A percentile compares a stretch with the other conserved stretches of the same genome.
Conservation (phyloP, 2,888 invertebrate species). For the Temnothorax rugatulus region DNA sequence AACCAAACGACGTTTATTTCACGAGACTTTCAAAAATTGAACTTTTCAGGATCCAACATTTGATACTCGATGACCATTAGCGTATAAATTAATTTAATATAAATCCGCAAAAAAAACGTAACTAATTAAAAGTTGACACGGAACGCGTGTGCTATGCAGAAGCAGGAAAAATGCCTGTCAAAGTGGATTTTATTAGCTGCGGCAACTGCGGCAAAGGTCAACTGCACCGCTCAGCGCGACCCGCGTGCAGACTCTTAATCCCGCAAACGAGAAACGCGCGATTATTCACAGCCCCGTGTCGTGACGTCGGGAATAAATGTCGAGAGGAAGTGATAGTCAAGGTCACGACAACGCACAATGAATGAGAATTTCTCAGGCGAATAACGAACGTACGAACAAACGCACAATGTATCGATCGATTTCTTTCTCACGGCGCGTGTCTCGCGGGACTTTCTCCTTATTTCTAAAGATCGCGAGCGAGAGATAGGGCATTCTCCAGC, state of each 20-base stretch:
- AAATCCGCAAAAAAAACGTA: neutral
- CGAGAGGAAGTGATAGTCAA: conserved; percentile 51
- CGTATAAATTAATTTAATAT: conserved; percentile 4
- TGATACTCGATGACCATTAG: neutral
- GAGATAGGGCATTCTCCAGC: conserved; percentile 8
- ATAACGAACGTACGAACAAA: conserved; percentile 40
- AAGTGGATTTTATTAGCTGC: conserved; percentile 9
- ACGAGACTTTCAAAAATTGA: neutral
- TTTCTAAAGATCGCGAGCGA: conserved; percentile 40
- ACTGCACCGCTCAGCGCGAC: neutral
- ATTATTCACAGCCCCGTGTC: neutral
- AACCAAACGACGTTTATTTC: neutral
- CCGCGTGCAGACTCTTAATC: neutral
- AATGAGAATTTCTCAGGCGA: conserved; percentile 66
- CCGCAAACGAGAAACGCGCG: conserved; percentile 22
- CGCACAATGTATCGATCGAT: conserved; percentile 65
- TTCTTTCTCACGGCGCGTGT: conserved; percentile 62
- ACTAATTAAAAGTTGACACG: neutral
- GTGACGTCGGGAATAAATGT: conserved; percentile 40
- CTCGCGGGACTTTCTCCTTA: conserved; percentile 65
- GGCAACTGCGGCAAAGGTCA: conserved; percentile 11
- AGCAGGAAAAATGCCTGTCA: neutral
- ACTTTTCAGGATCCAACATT: neutral
- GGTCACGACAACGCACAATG: conserved; percentile 46
- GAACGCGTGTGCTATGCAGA: neutral